Evolutionary conservation across 53 echinoderm and acorn worm genomes (phyloP).

Genomic region (Paracentrotus lividus): DNA sequence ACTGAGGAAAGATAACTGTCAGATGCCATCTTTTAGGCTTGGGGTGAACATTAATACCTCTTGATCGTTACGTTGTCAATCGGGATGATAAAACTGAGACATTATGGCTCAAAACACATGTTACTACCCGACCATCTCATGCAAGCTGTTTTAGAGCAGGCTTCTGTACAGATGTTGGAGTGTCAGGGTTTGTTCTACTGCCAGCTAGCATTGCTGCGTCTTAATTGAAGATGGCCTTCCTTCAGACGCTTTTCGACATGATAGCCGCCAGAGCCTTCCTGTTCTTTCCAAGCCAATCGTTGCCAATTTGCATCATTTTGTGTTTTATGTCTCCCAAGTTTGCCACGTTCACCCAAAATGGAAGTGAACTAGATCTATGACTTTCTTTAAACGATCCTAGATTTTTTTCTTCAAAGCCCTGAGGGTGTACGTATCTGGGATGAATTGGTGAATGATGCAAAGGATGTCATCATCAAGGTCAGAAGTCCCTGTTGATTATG

Average conservation of each 20-base stretch:
- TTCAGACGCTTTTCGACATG: slow-evolving; percentile 6
- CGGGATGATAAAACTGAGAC: neutral
- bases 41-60: neutral
- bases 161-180: neutral
- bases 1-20: slow-evolving; percentile 9
- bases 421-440: neutral
- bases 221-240: slow-evolving; percentile 52
- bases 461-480: neutral
- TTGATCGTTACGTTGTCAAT: slow-evolving; percentile 4
- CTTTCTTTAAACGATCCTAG: neutral
- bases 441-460: slow-evolving; percentile 10
- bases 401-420: neutral
- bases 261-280: slow-evolving; percentile 57
- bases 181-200: neutral
- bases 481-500: slow-evolving; percentile 23
- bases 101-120: slow-evolving; percentile 35
- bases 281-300: slow-evolving; percentile 1
- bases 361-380: neutral
- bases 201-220: slow-evolving; percentile 1
- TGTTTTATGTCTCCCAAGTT: neutral
- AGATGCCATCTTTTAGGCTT: slow-evolving; percentile 11
- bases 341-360: neutral
- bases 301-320: slow-evolving; percentile 5
- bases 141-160: too few species aligned
- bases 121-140: neutral